Evolutionary conservation across 2,113 vertebrate species (phyloP).

Genomic region (western clawed frog (Xenopus tropicalis)): UCB_Xtro_10.0 CM004451.2:15493001-15493500

Average conservation of each 20-base stretch:
- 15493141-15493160: not conserved
- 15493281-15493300: no score
- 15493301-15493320: no score
- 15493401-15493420: no score
- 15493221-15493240: not conserved
- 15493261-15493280: not conserved
- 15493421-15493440: no score
- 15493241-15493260: not conserved
- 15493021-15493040: constrained; percentile 31
- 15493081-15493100: not conserved
- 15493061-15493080: constrained; percentile 23
- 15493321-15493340: no score
- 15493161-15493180: constrained; percentile 1
- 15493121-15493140: not conserved
- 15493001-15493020: constrained; percentile 40
- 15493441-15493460: no score
- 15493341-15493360: no score
- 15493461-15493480: no score
- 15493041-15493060: constrained; percentile 7
- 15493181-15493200: constrained; percentile 6
- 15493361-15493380: no score
- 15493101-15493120: constrained; percentile 19
- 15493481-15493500: no score
- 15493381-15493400: no score
- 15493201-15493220: constrained; percentile 1